Evolutionary conservation across 1,140 invertebrate species (phyloP), one percentile per base, ranked within the genome.

Genomic region (Drosophila pandora): DNA sequence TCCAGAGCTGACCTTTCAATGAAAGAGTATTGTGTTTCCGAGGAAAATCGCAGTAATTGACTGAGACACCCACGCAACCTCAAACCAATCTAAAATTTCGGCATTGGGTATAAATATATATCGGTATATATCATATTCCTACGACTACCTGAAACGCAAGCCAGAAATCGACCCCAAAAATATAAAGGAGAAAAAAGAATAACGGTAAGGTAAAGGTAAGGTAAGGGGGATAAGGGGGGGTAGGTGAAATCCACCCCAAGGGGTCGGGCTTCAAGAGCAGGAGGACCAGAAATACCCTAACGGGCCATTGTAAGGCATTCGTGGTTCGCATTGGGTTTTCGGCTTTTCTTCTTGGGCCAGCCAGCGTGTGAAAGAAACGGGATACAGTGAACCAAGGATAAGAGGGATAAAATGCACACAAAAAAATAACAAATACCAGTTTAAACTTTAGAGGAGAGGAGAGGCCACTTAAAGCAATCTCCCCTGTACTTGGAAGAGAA

Each of bases 21-120:
- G 3, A 37, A 12, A 37, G 34, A 37, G 34, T 37, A 37, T 37
- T 12, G 34, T 37, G 12, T 37, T 12, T 12, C 5, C 5, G 13
- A 21, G 13, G 8, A 62, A 76, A 81, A 81, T 81, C 68, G 79
- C 73, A 52, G 55, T 82, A 81, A 81, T 73, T 81, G 73, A 41
- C 55, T 28, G 30, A 53, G 49, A 34, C 70, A 52, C 28, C 25
- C 34, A 55, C 50, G 22, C 53, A 56, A 57, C 43, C 73, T 32
- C 76, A 54, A 39, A 65, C 41, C 58, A 34, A 41, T 55, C 41
- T 6, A n/a, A 49, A 13, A 17, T 37, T 41, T 41, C 34, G 12
- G 17, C n/a, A 62, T 17, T 23, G 13, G 6, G 6, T 43, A 43
- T 43, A 43, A 17, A 43, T 43, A 21, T 39, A 3, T 17, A 41